Evolutionary conservation across 2,797 vertebrate species (phyloP).

Genomic region (Iguana delicatissima): DNA sequence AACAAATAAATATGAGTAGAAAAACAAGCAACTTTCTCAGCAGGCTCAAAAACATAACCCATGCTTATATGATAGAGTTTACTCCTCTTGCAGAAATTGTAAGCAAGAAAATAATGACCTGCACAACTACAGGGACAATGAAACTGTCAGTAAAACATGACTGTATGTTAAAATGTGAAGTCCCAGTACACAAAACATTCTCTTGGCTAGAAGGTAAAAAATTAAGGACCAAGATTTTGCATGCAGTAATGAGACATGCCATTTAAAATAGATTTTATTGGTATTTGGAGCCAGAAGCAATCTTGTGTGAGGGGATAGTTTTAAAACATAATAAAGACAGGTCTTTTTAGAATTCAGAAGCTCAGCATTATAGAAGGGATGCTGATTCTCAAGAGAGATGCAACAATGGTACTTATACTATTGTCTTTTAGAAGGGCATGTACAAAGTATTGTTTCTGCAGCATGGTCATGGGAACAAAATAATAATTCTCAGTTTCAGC

Average conservation of each 20-base stretch:
- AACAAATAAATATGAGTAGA: not conserved
- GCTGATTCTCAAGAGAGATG: not conserved
- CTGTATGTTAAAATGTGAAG: constrained; percentile 9
- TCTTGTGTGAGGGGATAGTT: constrained; percentile 31
- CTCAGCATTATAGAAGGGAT: constrained; percentile 36
- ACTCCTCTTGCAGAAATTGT: constrained; percentile 12
- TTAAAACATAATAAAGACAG: constrained; percentile 31
- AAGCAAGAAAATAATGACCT: constrained; percentile 26
- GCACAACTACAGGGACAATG: constrained; percentile 25
- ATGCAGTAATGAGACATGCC: constrained; percentile 47
- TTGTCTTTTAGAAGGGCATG: constrained; percentile 33
- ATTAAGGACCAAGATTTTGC: constrained; percentile 39
- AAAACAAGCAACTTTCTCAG: constrained; percentile 11
- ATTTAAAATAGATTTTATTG: constrained; percentile 50
- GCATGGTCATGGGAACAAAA: not conserved
- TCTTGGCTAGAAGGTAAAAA: constrained; percentile 43
- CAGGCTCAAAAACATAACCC: not conserved
- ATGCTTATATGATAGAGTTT: constrained; percentile 15
- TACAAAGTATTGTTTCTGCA: constrained; percentile 31
- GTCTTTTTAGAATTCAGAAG: not conserved
- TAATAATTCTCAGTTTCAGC: not conserved
- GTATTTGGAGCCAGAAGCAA: constrained; percentile 42
- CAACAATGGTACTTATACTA: constrained; percentile 6
- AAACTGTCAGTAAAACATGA: constrained; percentile 30
- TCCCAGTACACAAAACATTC: constrained; percentile 10